These are phyloP conservation scores for Eriocheir sinensis DNA, from an alignment of 1,140 invertebrate species.

Conservation along the genomic window DNA sequence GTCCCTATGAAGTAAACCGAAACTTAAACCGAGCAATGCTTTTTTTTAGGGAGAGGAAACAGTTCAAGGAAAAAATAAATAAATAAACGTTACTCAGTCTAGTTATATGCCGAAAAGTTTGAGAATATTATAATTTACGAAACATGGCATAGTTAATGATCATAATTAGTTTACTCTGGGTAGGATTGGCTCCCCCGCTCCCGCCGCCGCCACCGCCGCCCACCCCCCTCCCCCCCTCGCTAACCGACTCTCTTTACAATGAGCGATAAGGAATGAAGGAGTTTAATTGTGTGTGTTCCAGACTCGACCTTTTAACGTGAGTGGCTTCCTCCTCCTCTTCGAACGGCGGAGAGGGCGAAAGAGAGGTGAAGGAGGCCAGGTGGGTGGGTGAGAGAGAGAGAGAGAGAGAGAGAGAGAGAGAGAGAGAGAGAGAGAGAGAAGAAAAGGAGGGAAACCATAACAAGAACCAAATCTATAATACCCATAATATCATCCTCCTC, in stretches of 20 bases:
- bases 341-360: neutral
- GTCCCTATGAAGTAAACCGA: too few relatives aligned
- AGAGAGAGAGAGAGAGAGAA: neutral
- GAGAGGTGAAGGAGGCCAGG: neutral
- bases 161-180: too few relatives aligned
- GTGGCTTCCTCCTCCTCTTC: neutral
- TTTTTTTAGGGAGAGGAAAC: too few relatives aligned
- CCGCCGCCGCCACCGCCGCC: neutral
- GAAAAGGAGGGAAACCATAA: neutral
- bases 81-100: too few relatives aligned
- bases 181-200: too few relatives aligned
- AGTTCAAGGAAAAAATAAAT: too few relatives aligned
- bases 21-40: too few relatives aligned
- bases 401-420: neutral
- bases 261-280: constrained; percentile 32
- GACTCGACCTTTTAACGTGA: constrained; percentile 15
- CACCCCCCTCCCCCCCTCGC: neutral
- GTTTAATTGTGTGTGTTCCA: constrained; percentile 25
- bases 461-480: too few relatives aligned
- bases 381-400: neutral
- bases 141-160: too few relatives aligned
- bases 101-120: too few relatives aligned
- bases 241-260: constrained; percentile 1
- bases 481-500: too few relatives aligned
- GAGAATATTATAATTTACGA: too few relatives aligned